Conservation (phyloP, 1,140 invertebrate species). For the Helicorthomorpha holstii region DNA sequence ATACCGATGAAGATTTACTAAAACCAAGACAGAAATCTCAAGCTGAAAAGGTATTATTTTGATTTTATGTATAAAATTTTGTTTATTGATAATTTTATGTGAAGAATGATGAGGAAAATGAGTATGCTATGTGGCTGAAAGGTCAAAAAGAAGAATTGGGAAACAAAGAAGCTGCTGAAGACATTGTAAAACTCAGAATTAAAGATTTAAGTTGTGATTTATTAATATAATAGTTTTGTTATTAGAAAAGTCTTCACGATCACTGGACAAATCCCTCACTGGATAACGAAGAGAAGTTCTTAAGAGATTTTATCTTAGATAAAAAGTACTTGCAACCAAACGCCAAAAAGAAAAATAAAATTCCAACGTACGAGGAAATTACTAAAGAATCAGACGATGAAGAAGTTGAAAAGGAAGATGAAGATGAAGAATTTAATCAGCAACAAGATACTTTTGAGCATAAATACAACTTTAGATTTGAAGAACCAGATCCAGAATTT, state of each 20-base stretch:
- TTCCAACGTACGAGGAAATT: no score
- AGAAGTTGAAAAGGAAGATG: not conserved
- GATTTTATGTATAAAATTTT: not conserved
- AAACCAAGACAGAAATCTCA: no score
- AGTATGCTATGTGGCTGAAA: not conserved
- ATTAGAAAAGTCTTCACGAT: no score
- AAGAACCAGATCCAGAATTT: constrained; percentile 89
- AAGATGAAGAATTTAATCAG: constrained; percentile 38
- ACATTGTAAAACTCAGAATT: no score
- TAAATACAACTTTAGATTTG: constrained; percentile 90
- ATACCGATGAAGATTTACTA: no score
- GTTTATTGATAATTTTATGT: not conserved
- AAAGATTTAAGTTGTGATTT: no score
- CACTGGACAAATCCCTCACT: no score
- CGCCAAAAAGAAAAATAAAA: no score
- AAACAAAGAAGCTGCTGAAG: not conserved
- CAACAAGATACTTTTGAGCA: constrained; percentile 85
- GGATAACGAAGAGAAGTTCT: no score
- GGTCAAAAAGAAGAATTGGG: not conserved
- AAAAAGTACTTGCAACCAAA: no score
- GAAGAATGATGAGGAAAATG: not conserved
- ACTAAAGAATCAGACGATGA: not conserved
- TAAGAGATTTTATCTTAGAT: no score
- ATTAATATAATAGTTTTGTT: no score
- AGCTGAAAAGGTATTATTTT: not conserved